Evolutionary conservation across 2,888 invertebrate genomes (phyloP).

Genomic region (Augochlorella aurata): DNA sequence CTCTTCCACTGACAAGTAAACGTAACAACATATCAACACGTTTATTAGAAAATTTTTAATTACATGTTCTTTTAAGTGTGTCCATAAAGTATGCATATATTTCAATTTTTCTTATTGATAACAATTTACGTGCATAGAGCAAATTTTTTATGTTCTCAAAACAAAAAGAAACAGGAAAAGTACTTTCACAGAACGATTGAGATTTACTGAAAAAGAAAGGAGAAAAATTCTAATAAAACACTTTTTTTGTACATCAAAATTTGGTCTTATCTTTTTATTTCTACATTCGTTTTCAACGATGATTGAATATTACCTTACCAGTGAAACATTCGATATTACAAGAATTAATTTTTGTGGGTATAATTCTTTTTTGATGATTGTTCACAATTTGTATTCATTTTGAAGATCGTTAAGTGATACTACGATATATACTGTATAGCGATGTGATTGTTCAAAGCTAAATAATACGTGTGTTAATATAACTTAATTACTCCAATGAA

Average conservation of each 20-base stretch:
- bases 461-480: slow-evolving; percentile 29
- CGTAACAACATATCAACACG: slow-evolving; percentile 62
- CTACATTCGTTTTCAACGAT: slow-evolving; percentile 18
- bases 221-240: slow-evolving; percentile 58
- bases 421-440: slow-evolving; percentile 4
- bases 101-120: slow-evolving; percentile 31
- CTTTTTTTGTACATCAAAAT: slow-evolving; percentile 66
- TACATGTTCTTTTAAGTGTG: slow-evolving; percentile 30
- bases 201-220: slow-evolving; percentile 46
- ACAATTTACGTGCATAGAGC: slow-evolving; percentile 35
- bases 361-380: not conserved
- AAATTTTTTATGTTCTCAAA: slow-evolving; percentile 57
- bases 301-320: not conserved
- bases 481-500: slow-evolving; percentile 18
- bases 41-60: slow-evolving; percentile 53
- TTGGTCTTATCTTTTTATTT: slow-evolving; percentile 52
- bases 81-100: slow-evolving; percentile 17
- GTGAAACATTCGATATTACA: not conserved
- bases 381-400: slow-evolving; percentile 10
- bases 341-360: not conserved
- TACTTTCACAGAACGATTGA: slow-evolving; percentile 47
- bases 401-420: slow-evolving; percentile 5
- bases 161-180: slow-evolving; percentile 1
- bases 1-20: slow-evolving; percentile 47
- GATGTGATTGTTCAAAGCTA: slow-evolving; percentile 28